These are phyloP conservation scores for Craniophora ligustri DNA, from an alignment of 2,888 invertebrate species.

Conservation along the genomic window DNA sequence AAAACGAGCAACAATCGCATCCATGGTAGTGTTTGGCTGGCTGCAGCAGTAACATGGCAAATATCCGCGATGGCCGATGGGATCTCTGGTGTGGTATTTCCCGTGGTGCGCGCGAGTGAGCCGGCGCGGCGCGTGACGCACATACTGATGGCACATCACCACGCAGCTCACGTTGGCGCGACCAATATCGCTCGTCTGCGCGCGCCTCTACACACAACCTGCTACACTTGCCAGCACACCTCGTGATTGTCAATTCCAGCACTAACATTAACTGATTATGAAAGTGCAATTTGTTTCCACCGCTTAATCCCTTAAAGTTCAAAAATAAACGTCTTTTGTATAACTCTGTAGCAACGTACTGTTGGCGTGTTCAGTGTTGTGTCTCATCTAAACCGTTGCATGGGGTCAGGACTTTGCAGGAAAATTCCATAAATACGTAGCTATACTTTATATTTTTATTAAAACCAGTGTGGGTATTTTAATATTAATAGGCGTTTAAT, in stretches of 20 bases:
- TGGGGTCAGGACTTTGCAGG: no score
- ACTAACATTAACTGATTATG: no score
- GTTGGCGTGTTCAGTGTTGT: no score
- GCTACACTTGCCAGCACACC: not conserved
- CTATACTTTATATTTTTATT: no score
- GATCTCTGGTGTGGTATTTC: constrained; percentile 36
- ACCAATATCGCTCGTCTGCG: constrained; percentile 21
- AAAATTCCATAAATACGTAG: no score
- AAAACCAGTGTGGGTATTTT: no score
- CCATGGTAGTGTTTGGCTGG: not conserved
- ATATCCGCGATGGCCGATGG: constrained; percentile 9
- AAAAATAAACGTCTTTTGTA: no score
- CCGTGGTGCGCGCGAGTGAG: constrained; percentile 37
- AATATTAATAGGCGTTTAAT: no score
- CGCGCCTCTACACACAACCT: constrained; percentile 12
- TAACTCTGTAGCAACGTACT: no score
- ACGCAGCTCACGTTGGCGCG: constrained; percentile 42
- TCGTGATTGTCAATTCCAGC: not conserved
- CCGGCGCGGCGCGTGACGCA: constrained; percentile 37
- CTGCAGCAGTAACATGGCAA: constrained; percentile 16
- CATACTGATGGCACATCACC: constrained; percentile 48
- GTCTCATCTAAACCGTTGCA: no score
- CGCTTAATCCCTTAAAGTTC: no score
- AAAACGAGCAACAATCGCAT: constrained; percentile 7
- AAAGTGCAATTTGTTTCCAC: no score